These are phyloP conservation scores for Halyomorpha halys DNA, from an alignment of 1,140 invertebrate genomes.

Conservation along the genomic window DNA sequence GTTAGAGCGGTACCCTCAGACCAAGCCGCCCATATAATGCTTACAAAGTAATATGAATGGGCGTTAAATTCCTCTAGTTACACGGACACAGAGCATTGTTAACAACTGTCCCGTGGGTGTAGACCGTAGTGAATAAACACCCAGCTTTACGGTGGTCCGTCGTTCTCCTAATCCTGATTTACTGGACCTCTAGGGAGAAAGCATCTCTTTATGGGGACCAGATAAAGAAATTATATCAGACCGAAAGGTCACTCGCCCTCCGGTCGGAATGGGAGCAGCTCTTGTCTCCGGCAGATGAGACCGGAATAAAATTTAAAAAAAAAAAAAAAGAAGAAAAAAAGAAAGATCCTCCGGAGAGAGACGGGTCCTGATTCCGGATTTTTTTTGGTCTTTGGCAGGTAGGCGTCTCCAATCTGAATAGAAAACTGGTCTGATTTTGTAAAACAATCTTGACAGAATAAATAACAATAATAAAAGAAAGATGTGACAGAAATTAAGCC, in stretches of 20 bases:
- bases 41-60: too few relatives aligned
- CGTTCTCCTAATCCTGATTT: neutral
- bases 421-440: neutral
- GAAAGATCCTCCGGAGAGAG: neutral
- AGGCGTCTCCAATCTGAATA: neutral
- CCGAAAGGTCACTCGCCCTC: constrained; percentile 5
- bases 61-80: too few relatives aligned
- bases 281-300: constrained; percentile 1
- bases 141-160: neutral
- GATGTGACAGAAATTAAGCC: too few relatives aligned
- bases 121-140: neutral
- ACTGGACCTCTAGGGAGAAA: neutral
- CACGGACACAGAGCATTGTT: too few relatives aligned
- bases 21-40: too few relatives aligned
- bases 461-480: too few relatives aligned
- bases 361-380: constrained; percentile 1
- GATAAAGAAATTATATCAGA: constrained; percentile 6
- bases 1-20: too few relatives aligned
- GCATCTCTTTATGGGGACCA: neutral
- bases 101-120: too few relatives aligned
- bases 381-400: neutral
- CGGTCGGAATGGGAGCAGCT: constrained; percentile 7
- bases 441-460: neutral
- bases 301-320: neutral
- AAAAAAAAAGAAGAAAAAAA: neutral